phyloP scores from a whole-genome alignment of 2,888 invertebrate species.

The Dicycla oo region DNA sequence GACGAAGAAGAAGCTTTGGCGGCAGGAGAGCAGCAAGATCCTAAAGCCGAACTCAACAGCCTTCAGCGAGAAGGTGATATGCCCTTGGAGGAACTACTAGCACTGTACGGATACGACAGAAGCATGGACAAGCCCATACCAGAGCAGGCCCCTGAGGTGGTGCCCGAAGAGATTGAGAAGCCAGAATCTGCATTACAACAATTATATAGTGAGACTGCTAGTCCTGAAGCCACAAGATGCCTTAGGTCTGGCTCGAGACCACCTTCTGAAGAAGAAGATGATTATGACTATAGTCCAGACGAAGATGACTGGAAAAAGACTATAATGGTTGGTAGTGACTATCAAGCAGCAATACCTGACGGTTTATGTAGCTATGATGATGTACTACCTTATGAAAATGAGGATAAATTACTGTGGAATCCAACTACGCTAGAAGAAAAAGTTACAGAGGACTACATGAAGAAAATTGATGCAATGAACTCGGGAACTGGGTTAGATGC shows the following conservation, averaged over 20 bases:
- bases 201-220: constrained; percentile 82
- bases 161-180: constrained; percentile 84
- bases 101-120: constrained; percentile 95
- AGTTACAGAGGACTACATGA: constrained; percentile 95
- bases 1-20: constrained; percentile 99
- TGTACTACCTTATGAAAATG: constrained; percentile 98
- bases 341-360: constrained; percentile 98
- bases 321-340: constrained; percentile 98
- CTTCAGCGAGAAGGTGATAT: constrained; percentile 98
- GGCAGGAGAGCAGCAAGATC: constrained; percentile 95
- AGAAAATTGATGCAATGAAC: constrained; percentile 90
- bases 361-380: constrained; percentile 98
- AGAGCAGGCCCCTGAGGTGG: constrained; percentile 78
- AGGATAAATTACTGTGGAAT: constrained; percentile 98
- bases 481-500: constrained; percentile 86
- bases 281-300: constrained; percentile 95
- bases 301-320: constrained; percentile 98
- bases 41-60: constrained; percentile 96
- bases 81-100: constrained; percentile 97
- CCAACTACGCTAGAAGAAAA: constrained; percentile 93
- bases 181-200: constrained; percentile 88
- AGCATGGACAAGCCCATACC: constrained; percentile 83
- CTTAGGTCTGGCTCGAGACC: constrained; percentile 92
- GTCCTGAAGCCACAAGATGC: constrained; percentile 85
- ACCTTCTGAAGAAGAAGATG: constrained; percentile 95